phyloP scores from a whole-genome alignment of 2,797 vertebrate species.

The Centropyge bicolor region DNA sequence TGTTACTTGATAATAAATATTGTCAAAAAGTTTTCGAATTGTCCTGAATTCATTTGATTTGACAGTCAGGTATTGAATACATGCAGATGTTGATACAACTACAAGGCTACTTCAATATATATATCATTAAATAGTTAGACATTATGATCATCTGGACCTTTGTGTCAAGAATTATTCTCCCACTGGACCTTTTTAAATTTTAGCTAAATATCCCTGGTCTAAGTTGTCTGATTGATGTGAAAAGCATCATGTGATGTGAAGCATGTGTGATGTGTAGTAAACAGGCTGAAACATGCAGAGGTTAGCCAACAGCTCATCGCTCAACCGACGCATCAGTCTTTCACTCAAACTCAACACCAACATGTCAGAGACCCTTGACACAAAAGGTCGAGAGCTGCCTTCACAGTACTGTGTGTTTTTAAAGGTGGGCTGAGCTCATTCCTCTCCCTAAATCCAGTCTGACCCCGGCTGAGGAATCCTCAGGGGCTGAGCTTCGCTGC shows the following conservation, averaged over 20 bases:
- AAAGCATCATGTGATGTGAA: background rate
- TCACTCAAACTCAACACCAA: conserved; percentile 22
- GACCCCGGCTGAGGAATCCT: conserved; percentile 36
- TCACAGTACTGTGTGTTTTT: background rate
- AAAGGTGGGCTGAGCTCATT: conserved; percentile 15
- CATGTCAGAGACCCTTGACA: conserved; percentile 2
- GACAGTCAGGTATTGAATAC: too few relatives aligned
- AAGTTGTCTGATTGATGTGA: background rate
- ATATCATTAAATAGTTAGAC: too few relatives aligned
- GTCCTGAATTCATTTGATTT: too few relatives aligned
- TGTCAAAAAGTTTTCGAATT: too few relatives aligned
- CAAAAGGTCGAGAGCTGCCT: background rate
- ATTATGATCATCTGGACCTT: too few relatives aligned
- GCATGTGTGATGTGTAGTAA: background rate
- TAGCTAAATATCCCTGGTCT: too few relatives aligned
- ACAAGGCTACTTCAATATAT: too few relatives aligned
- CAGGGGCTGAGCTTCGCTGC: background rate
- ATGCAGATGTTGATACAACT: too few relatives aligned
- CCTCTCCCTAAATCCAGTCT: background rate
- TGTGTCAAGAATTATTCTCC: too few relatives aligned
- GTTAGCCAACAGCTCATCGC: background rate
- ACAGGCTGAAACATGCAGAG: conserved; percentile 8
- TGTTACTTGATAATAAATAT: too few relatives aligned
- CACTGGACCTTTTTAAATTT: too few relatives aligned
- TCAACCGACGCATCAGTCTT: conserved; percentile 2